Evolutionary conservation across 1,140 invertebrate species (phyloP), one percentile per base, ranked within the genome.

Genomic region (Metopolophium dirhodum): DNA sequence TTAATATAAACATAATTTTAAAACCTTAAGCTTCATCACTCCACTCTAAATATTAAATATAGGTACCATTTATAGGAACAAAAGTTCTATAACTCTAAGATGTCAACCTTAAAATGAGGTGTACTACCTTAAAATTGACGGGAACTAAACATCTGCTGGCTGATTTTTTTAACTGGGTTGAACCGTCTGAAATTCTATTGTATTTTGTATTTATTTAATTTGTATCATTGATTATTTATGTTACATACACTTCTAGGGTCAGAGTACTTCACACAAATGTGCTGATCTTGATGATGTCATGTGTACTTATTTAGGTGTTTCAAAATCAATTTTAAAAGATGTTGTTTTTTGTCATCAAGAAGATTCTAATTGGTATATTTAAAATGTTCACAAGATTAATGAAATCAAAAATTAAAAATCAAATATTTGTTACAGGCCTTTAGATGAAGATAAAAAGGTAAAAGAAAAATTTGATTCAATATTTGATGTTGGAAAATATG

Each of bases 331-430:
- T 90, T 95, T 99, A 47, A 98, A 99, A 94, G 98, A 99, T 95
- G 99, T 99, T 0, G 97, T 99, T 94, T 99, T 99, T 95, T 99
- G 99, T 95, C 99, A 99, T 95, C 99, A 99, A 96, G 99, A 99
- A 95, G 99, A 99, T 94, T 97, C 98, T 1, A 97, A 97, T 95
- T 99, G 99, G 97, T 96, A 95, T 94, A 94, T 83, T 61, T 51
- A 49, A 51, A 90, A 35, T 88, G 23, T 57, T 87, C 92, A 23
- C 51, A 83, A 86, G 18, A 18, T 93, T 88, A 23, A 68, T 87
- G 20, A 51, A n/a, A 45, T 57, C 9, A 93, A 86, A 9, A 87
- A 77, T 47, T 89, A 88, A 41, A 23, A 51, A 82, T 93, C 91
- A 61, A 92, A 93, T 51, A 35, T 23, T 93, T 93, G 85, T 91